A percentile compares a stretch with the other conserved stretches of the same genome.
Conservation (phyloP, 2,888 invertebrate genomes). For the Dryocosmus kuriphilus region DNA sequence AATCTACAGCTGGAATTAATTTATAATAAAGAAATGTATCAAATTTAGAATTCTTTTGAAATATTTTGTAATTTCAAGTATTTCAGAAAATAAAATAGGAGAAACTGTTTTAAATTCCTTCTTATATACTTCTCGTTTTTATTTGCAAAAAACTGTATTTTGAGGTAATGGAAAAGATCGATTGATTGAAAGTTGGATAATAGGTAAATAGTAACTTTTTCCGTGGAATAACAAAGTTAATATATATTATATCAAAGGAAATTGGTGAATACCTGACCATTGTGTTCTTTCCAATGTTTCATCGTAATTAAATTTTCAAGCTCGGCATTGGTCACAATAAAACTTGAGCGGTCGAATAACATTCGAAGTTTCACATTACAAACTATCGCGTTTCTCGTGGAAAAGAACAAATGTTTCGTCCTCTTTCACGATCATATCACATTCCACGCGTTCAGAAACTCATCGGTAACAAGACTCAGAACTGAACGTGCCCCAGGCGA, state of each 20-base stretch:
- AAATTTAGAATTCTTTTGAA: too few species aligned
- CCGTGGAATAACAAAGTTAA: slow-evolving; percentile 40
- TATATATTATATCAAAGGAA: slow-evolving; percentile 47
- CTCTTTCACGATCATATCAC: neutral
- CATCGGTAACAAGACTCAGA: neutral
- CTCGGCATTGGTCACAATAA: slow-evolving; percentile 23
- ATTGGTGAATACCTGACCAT: slow-evolving; percentile 50
- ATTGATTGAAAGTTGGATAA: neutral
- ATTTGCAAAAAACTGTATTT: neutral
- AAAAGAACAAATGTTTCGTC: neutral
- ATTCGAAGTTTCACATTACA: slow-evolving; percentile 48
- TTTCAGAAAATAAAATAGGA: too few species aligned
- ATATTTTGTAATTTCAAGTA: too few species aligned
- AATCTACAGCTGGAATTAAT: too few species aligned
- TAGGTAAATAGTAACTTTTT: neutral
- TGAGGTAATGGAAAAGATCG: neutral
- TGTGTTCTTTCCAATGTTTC: slow-evolving; percentile 48
- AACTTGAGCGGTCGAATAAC: slow-evolving; percentile 38
- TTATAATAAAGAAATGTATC: too few species aligned
- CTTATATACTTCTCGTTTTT: too few species aligned
- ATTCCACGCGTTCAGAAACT: slow-evolving; percentile 3
- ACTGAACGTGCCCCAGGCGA: neutral
- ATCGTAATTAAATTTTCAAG: slow-evolving; percentile 49
- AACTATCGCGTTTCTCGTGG: slow-evolving; percentile 46
- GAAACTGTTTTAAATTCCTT: too few species aligned